Conservation (phyloP, 2,113 vertebrate genomes). For the Rhea pennata region DNA sequence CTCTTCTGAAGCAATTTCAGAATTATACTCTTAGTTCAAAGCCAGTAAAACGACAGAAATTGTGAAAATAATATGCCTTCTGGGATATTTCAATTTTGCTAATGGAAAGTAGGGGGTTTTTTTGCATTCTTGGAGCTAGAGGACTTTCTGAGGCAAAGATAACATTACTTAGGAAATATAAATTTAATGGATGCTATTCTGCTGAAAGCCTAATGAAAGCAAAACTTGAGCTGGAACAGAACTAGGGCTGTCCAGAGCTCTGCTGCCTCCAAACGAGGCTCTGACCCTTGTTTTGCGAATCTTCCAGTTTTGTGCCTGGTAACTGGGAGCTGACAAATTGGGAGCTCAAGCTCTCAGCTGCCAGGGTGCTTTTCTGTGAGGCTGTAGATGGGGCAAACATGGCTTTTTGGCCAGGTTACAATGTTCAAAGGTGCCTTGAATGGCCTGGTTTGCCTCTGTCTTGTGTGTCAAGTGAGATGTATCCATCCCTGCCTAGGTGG, state of each 20-base stretch:
- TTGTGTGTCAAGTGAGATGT: background rate
- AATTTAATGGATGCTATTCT: background rate
- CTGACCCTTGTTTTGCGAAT: background rate
- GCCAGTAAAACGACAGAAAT: background rate
- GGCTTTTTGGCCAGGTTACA: background rate
- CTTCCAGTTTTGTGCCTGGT: background rate
- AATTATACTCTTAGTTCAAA: background rate
- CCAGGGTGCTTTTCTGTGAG: fast-evolving
- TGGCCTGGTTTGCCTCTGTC: background rate
- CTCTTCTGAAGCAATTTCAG: background rate
- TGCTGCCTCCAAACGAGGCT: background rate
- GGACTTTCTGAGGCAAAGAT: background rate
- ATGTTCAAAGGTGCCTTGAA: background rate
- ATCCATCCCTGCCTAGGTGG: fast-evolving
- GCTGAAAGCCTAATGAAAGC: background rate
- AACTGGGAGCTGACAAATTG: background rate
- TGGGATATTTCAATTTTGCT: background rate
- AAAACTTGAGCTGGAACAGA: background rate
- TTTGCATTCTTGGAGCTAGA: background rate
- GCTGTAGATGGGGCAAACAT: background rate
- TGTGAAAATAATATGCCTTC: background rate
- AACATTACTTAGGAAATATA: background rate
- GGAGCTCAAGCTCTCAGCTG: background rate
- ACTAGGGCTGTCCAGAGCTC: background rate
- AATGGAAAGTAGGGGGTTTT: background rate